A percentile compares a stretch with the other conserved stretches of the same genome.
Conservation (phyloP, 2,888 invertebrate genomes). For the Leuctra nigra region DNA sequence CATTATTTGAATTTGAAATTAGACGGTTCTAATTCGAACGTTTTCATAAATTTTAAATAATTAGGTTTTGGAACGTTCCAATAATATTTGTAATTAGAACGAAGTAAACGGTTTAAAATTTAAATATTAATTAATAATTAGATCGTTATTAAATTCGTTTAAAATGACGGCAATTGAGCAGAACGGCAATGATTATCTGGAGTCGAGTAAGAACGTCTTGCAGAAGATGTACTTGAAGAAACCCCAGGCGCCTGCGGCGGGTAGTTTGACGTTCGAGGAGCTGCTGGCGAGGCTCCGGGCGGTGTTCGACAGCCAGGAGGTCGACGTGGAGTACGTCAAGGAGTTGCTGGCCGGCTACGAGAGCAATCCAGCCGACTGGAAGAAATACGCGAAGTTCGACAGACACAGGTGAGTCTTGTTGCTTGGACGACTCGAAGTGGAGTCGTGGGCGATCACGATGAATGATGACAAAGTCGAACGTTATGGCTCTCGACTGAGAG, state of each 20-base stretch:
- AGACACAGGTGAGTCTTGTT: slow-evolving; percentile 74
- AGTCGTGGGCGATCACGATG: too few relatives aligned
- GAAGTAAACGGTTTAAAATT: too few relatives aligned
- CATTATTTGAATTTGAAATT: too few relatives aligned
- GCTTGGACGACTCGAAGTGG: too few relatives aligned
- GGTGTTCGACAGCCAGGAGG: slow-evolving; percentile 70
- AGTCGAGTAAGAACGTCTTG: neutral
- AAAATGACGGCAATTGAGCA: slow-evolving; percentile 18
- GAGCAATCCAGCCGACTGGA: slow-evolving; percentile 87
- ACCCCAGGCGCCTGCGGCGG: neutral
- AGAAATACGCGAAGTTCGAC: slow-evolving; percentile 90
- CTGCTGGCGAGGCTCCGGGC: slow-evolving; percentile 62
- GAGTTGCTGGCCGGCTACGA: slow-evolving; percentile 73
- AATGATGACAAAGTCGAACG: too few relatives aligned
- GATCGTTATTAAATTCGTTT: neutral
- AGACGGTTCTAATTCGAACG: too few relatives aligned
- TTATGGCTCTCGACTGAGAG: too few relatives aligned
- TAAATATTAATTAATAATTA: neutral
- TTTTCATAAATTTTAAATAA: too few relatives aligned
- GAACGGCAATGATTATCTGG: too few relatives aligned
- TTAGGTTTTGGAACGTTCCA: too few relatives aligned
- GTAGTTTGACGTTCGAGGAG: slow-evolving; percentile 46
- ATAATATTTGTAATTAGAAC: too few relatives aligned
- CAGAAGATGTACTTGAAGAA: slow-evolving; percentile 7
- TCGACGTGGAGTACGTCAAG: slow-evolving; percentile 87